Evolutionary conservation across 1,140 invertebrate genomes (phyloP).

Genomic region (Bombus polaris): DNA sequence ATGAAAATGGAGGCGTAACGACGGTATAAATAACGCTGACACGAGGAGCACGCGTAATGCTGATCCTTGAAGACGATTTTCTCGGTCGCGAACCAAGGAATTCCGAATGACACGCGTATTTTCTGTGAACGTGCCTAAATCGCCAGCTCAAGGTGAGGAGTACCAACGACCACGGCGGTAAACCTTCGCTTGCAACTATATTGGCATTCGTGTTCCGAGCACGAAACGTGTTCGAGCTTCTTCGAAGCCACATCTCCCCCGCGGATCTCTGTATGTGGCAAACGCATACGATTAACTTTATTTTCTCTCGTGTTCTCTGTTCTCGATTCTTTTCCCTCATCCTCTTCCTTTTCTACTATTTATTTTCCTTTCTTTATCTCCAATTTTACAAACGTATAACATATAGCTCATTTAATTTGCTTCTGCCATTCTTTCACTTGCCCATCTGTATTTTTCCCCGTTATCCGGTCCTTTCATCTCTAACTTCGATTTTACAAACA

Average conservation of each 20-base stretch:
- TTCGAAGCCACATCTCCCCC: not conserved
- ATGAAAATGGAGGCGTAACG: not conserved
- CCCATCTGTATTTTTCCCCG: no score
- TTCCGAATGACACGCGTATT: not conserved
- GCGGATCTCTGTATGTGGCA: not conserved
- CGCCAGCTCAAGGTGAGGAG: not conserved
- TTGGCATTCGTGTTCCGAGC: conserved; percentile 5
- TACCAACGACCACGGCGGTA: not conserved
- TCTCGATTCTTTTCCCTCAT: no score
- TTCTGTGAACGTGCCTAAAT: conserved; percentile 16
- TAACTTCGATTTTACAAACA: not conserved
- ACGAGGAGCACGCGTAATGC: not conserved
- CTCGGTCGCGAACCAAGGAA: not conserved
- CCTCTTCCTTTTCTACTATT: no score
- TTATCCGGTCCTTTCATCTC: not conserved
- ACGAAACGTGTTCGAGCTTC: conserved; percentile 12
- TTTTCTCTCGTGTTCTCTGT: no score
- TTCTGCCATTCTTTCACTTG: no score
- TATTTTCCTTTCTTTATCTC: not conserved
- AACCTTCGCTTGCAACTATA: not conserved
- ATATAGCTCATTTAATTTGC: not conserved
- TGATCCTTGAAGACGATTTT: conserved; percentile 24
- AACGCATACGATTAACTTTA: not conserved
- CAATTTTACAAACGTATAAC: not conserved
- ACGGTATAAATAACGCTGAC: conserved; percentile 39